Percentiles rank a stretch among this genome's conserved stretches.
Conservation (phyloP, 2,113 vertebrate genomes). For the Tetrax tetrax region DNA sequence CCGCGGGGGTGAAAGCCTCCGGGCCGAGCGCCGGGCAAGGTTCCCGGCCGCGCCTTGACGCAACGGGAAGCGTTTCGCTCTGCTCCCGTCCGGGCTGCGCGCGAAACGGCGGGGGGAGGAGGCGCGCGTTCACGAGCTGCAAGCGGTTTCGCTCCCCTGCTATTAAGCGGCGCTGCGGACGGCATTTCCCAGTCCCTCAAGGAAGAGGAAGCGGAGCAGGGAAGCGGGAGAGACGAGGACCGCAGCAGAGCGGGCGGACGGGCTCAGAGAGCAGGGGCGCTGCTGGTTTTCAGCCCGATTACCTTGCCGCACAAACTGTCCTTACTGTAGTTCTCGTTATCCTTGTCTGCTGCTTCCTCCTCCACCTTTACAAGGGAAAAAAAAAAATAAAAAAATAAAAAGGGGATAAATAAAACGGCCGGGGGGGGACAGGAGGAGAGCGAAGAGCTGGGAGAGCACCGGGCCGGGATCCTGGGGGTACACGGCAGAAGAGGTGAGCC, state of each 20-base stretch:
- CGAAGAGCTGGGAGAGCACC: background rate
- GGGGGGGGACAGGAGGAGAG: background rate
- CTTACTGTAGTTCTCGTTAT: slow-evolving; percentile 87
- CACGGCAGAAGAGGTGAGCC: background rate
- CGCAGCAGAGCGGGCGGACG: background rate
- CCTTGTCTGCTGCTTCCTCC: slow-evolving; percentile 84
- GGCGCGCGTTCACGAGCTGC: too few species aligned
- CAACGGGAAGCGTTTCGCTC: too few species aligned
- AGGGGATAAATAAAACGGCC: background rate
- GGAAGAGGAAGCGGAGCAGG: background rate
- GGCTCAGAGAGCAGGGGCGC: background rate
- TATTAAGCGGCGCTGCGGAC: background rate
- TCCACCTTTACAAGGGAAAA: slow-evolving; percentile 74
- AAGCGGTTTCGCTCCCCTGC: background rate
- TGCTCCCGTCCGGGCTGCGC: too few species aligned
- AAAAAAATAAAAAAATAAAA: background rate
- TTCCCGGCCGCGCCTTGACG: too few species aligned
- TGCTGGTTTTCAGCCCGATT: background rate
- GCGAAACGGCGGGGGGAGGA: too few species aligned
- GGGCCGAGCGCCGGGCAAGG: too few species aligned
- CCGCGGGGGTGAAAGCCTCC: too few species aligned
- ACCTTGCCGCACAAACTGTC: slow-evolving; percentile 81
- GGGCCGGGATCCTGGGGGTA: background rate
- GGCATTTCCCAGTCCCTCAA: background rate
- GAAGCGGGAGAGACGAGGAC: background rate